Base-by-base conservation (phyloP, 2,888 invertebrate species). In the Lypha dubia region DNA sequence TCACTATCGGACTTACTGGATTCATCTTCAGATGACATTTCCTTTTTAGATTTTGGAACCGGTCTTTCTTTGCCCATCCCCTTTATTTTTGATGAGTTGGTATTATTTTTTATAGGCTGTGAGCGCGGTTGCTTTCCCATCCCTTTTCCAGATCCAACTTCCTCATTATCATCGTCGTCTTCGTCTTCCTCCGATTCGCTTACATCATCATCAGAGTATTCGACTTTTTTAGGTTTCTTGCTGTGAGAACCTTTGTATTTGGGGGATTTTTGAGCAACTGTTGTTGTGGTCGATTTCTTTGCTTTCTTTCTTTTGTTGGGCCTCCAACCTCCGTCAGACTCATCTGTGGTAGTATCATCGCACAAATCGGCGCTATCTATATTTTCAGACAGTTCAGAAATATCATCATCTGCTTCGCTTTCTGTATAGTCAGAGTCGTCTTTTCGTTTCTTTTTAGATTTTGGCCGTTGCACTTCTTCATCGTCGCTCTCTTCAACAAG, bases 181-280 rank as follows among this genome's bases (percentile, higher is more conserved):
- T 89, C 88, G 5, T 88, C 94, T 92, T 96, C 97, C 4, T 96
- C 95, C 89, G 97, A 97, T 62, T 92, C 89, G 87, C 92, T 93
- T 8, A 89, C 89, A 76, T 90, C 89, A 68, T 91, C 91, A 20
- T 91, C 91, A 0, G 91, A 90, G 62, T 91, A 91, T 60, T 90
- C 90, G 5, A 89, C 73, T 13, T 88, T 89, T 77, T 90, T 92
- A 2, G 86, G 79, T 82, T 91, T 91, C 83, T 91, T 91, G 0
- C 76, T 63, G 3, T 68, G 68, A 0, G 87, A 84, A 28, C 88
- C 89, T 86, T 91, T 90, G 0, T 88, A 17, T 62, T 91, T 91
- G 0, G 90, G 89, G 0, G 89, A 90, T 62, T 92, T 92, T 8
- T 89, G 88, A 3, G 89, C 88, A 7, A 13, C 20, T 0, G 68